Evolutionary conservation across 2,888 invertebrate species (phyloP).

Genomic region (Limnephilus lunatus): DNA sequence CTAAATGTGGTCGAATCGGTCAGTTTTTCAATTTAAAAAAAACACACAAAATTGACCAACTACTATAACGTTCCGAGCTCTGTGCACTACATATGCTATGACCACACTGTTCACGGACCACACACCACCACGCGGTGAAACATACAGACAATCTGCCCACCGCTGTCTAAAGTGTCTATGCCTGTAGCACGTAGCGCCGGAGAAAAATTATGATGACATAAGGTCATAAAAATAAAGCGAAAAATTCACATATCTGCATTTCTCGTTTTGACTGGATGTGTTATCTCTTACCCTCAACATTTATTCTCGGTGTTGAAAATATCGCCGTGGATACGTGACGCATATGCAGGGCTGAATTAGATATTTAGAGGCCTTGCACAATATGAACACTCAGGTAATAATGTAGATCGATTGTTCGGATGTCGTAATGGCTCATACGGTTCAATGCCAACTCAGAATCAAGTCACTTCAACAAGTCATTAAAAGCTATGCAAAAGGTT

Average conservation of each 20-base stretch:
- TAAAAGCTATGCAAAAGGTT: too few relatives aligned
- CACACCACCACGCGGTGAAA: background rate
- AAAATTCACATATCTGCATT: background rate
- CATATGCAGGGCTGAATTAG: background rate
- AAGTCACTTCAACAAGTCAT: too few relatives aligned
- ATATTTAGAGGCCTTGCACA: background rate
- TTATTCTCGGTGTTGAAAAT: background rate
- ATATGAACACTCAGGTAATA: too few relatives aligned
- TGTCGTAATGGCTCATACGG: too few relatives aligned
- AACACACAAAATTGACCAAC: background rate
- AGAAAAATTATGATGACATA: background rate
- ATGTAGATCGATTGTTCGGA: too few relatives aligned
- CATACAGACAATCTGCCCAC: background rate
- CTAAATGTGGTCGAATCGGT: too few relatives aligned
- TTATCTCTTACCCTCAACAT: background rate
- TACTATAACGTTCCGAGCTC: background rate
- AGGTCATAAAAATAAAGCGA: constrained; percentile 2
- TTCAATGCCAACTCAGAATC: too few relatives aligned
- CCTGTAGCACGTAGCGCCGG: background rate
- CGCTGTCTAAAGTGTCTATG: background rate
- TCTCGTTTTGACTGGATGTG: background rate
- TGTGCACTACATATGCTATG: background rate
- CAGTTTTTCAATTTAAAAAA: too few relatives aligned
- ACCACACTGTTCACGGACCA: background rate
- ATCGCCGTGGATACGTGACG: background rate